Percentiles rank a stretch among this genome's conserved stretches.
These are phyloP conservation scores for Pluvialis apricaria DNA, from an alignment of 2,113 vertebrate genomes.

Conservation along the genomic window DNA sequence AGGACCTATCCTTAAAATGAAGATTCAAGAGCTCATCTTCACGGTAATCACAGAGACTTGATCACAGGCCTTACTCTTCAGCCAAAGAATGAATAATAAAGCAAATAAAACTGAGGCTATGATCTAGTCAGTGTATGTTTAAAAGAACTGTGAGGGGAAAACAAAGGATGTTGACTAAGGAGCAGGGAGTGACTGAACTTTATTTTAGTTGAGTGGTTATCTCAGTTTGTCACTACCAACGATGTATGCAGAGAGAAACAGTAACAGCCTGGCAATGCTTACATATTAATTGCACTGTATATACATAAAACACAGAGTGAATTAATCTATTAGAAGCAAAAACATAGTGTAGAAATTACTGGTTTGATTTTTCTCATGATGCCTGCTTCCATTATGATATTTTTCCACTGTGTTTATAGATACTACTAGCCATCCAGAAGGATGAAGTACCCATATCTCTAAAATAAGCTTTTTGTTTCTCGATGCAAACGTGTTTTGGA, in stretches of 20 bases:
- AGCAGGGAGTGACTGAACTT: neutral
- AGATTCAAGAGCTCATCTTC: neutral
- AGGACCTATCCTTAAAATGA: neutral
- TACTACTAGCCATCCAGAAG: neutral
- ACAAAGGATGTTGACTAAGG: neutral
- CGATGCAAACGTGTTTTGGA: neutral
- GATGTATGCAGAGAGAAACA: neutral
- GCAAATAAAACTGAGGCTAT: neutral
- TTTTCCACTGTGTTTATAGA: neutral
- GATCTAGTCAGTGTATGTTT: neutral
- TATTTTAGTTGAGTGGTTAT: neutral
- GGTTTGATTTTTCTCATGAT: neutral
- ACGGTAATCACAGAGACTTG: neutral
- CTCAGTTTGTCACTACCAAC: neutral
- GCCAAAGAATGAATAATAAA: neutral
- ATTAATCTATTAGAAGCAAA: neutral
- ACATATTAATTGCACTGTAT: neutral
- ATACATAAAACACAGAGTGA: neutral
- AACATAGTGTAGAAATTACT: neutral
- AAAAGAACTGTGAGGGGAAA: neutral
- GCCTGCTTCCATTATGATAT: neutral
- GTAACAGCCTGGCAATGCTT: neutral
- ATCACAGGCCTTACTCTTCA: neutral
- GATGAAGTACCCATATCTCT: neutral
- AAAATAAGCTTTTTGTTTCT: neutral